Conservation (phyloP, 1,140 invertebrate species). For the Colletes gigas region DNA sequence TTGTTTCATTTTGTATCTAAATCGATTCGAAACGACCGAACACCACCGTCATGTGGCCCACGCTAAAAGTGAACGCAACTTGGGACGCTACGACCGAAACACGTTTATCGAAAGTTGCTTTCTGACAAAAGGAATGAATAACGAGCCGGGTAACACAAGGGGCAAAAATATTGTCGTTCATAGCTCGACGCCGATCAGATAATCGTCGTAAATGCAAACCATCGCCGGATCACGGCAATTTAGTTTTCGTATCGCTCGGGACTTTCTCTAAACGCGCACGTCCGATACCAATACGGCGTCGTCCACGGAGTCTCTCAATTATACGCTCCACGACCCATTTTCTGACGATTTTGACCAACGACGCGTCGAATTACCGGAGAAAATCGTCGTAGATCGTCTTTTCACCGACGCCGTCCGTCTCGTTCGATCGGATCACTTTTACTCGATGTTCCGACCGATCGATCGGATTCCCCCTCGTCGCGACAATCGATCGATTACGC, state of each 20-base stretch:
- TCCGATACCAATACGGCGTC: constrained; percentile 48
- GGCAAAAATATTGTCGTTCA: background rate
- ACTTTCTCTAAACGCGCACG: constrained; percentile 70
- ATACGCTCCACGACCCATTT: constrained; percentile 62
- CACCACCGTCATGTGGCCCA: too few relatives aligned
- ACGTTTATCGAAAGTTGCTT: too few relatives aligned
- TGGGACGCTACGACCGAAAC: too few relatives aligned
- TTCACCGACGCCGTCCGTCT: background rate
- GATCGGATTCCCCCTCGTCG: background rate
- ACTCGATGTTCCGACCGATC: background rate
- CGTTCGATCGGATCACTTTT: constrained; percentile 6
- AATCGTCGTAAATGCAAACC: constrained; percentile 19
- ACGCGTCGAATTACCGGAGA: background rate
- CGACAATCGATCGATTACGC: constrained; percentile 23
- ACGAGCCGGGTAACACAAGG: background rate
- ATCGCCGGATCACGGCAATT: constrained; percentile 60
- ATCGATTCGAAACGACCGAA: too few relatives aligned
- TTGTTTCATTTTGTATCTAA: too few relatives aligned
- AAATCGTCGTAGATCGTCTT: background rate
- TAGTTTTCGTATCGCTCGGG: constrained; percentile 63
- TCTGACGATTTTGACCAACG: constrained; percentile 22
- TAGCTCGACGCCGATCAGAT: constrained; percentile 11
- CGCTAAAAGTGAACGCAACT: too few relatives aligned
- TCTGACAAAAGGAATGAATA: background rate
- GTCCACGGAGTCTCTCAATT: constrained; percentile 50